phyloP scores from a whole-genome alignment of 1,140 invertebrate genomes.

The Lucilia cuprina region DNA sequence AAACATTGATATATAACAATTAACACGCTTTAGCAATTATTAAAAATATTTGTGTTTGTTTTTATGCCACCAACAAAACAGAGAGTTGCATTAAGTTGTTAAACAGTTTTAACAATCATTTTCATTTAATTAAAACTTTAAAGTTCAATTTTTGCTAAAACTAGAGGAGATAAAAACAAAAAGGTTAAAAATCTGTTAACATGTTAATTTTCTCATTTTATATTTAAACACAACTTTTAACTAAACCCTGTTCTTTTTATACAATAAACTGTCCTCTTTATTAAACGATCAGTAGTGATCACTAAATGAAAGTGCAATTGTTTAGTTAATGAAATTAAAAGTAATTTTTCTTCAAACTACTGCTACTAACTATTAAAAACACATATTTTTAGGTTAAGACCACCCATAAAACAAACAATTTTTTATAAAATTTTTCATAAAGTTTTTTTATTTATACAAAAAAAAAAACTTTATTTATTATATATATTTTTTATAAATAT shows the following conservation, averaged over 20 bases:
- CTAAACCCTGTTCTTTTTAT: background rate
- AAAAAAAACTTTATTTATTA: background rate
- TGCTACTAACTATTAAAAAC: background rate
- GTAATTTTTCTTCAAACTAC: conserved; percentile 13
- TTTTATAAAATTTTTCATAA: no score
- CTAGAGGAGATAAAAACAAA: no score
- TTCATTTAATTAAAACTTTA: no score
- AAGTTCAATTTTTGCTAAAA: no score
- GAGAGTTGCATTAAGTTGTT: background rate
- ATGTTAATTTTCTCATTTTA: no score
- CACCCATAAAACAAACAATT: background rate
- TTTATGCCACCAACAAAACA: background rate
- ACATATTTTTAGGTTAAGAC: conserved; percentile 13
- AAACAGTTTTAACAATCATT: background rate
- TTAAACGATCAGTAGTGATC: background rate
- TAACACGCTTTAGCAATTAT: conserved; percentile 31
- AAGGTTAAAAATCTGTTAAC: no score
- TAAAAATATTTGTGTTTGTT: conserved; percentile 16
- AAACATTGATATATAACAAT: conserved; percentile 7
- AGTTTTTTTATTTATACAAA: background rate
- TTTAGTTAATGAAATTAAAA: conserved; percentile 26
- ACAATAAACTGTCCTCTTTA: background rate
- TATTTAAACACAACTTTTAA: background rate
- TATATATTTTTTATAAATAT: background rate
- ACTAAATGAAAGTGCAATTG: conserved; percentile 27